phyloP scores from a whole-genome alignment of 2,797 vertebrate genomes.

The Philypnodon macrostomus region DNA sequence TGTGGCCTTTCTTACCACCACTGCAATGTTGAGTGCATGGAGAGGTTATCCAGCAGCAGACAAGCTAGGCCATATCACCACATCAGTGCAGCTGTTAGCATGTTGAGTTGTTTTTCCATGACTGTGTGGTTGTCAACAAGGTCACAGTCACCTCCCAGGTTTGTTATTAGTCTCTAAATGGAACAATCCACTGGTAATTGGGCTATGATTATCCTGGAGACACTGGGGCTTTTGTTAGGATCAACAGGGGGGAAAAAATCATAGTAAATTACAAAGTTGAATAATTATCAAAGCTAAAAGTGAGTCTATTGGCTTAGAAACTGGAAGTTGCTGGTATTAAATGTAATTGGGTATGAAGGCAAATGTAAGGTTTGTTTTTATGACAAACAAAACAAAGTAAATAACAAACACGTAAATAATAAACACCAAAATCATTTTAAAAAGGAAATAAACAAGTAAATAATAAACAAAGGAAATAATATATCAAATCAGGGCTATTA shows the following conservation, averaged over 20 bases:
- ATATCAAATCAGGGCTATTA: too few relatives aligned
- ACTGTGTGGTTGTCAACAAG: constrained; percentile 10
- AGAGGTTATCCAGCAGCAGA: constrained; percentile 42
- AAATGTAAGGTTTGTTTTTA: too few relatives aligned
- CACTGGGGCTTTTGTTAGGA: not conserved
- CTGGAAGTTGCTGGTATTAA: too few relatives aligned
- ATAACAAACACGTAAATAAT: too few relatives aligned
- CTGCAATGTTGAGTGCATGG: constrained; percentile 29
- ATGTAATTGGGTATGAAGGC: too few relatives aligned
- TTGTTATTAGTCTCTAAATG: not conserved
- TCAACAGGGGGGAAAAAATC: not conserved
- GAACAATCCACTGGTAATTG: constrained; percentile 1
- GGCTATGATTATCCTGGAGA: constrained; percentile 15
- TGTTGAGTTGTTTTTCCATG: constrained; percentile 18
- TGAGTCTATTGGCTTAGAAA: too few relatives aligned
- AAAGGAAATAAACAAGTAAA: too few relatives aligned
- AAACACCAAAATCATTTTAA: too few relatives aligned
- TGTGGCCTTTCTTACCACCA: constrained; percentile 29
- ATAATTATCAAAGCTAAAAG: not conserved
- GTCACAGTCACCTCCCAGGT: constrained; percentile 1
- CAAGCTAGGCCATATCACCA: too few relatives aligned
- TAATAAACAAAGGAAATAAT: too few relatives aligned
- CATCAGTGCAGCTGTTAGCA: constrained; percentile 20
- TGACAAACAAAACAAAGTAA: too few relatives aligned
- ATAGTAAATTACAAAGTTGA: not conserved